Percentiles rank a stretch among this genome's conserved stretches.
Conservation (phyloP, 2,113 vertebrate species). For the Petromus typicus region DNA sequence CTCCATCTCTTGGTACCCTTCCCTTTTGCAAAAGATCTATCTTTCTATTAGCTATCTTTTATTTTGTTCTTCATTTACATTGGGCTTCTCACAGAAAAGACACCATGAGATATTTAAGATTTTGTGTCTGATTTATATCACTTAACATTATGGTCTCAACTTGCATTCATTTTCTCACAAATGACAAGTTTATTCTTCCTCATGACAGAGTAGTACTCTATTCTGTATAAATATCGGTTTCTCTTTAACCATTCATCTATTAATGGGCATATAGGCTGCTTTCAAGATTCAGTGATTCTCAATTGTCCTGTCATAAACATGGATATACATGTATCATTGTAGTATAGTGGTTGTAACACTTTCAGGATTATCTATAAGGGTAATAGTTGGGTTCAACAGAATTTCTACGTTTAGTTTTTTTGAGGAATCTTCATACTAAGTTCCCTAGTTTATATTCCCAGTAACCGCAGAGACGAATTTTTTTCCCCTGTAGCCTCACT, state of each 20-base stretch:
- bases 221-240: no score
- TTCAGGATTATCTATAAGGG: neutral
- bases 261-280: neutral
- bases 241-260: neutral
- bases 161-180: no score
- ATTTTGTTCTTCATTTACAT: neutral
- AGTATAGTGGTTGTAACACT: neutral
- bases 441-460: neutral
- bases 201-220: no score
- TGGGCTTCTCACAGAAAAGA: no score
- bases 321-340: neutral
- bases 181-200: no score
- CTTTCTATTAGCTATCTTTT: neutral
- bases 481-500: neutral
- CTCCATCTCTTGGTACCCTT: neutral
- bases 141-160: no score
- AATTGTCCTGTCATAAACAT: neutral
- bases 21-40: neutral
- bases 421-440: neutral
- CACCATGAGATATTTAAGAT: no score
- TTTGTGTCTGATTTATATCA: no score
- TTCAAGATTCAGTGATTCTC: neutral
- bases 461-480: neutral
- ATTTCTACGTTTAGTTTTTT: neutral
- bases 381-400: neutral